Evolutionary conservation across 1,140 invertebrate species (phyloP), one percentile per base, ranked within the genome.

Genomic region (Bombus cullumanus): DNA sequence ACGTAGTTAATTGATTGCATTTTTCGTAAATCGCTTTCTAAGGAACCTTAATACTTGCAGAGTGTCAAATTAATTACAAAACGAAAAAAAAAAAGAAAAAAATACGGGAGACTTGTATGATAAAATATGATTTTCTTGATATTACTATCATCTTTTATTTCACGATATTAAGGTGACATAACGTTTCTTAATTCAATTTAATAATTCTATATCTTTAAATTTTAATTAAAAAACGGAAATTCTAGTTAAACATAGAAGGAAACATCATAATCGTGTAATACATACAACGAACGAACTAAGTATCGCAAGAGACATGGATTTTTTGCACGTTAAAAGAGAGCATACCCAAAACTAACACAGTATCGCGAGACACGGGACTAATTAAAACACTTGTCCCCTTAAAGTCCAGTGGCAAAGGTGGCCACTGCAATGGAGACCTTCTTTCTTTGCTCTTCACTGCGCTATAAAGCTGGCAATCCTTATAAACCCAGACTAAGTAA

Each of bases 401-500:
- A 78, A 66, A 80, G 34, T 69, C 37, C n/a, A 15, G 53, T 37
- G 68, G 37, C 34, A 72, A 71, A 81, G 78, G 79, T 57, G 69
- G 28, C 5, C n/a, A 12, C 57, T 10, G 68, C 37, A 72, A 73
- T 34, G n/a, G 57, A 13, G 22, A 41, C 13, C 2, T 74, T 37
- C 41, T 37, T 47, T 53, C 47, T 66, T 37, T 28, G 22, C 22
- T 13, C 25, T 76, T 37, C 15, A 43, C 53, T 22, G 39, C 28
- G 59, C 34, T 43, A 66, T 59, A 90, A 90, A 85, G 69, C 39
- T 57, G 57, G 81, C 75, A 71, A 91, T 89, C 87, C 79, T 83
- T 91, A 73, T 80, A 89, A 83, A 88, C 82, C 83, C 39, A 25
- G 62, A 10, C 68, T 83, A 86, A 90, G 75, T 87, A 85, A 90